phyloP scores from a whole-genome alignment of 2,797 vertebrate genomes.

The Hemitrygon akajei region DNA sequence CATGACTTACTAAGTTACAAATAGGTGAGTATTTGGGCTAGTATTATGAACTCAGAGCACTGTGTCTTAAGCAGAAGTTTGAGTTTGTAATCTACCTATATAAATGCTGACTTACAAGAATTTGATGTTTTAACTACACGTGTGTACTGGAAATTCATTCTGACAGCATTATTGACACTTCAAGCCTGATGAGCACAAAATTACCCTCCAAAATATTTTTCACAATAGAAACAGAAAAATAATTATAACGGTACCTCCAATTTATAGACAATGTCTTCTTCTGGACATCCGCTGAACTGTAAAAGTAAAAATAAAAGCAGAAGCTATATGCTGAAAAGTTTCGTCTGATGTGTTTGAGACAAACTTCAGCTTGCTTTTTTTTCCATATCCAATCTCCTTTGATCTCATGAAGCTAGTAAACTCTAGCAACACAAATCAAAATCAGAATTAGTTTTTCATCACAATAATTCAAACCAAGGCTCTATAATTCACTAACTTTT shows the following conservation, averaged over 20 bases:
- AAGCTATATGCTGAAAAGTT: neutral
- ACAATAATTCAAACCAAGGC: neutral
- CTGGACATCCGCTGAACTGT: neutral
- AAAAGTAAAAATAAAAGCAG: neutral
- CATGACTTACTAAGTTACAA: neutral
- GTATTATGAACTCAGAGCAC: neutral
- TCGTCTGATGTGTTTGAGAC: neutral
- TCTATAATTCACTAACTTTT: neutral
- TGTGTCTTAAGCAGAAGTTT: neutral
- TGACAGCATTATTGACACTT: neutral
- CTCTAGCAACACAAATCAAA: neutral
- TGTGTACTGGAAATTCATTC: neutral
- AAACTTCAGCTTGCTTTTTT: neutral
- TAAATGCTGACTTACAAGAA: no score
- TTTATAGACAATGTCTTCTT: neutral
- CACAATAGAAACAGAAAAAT: neutral
- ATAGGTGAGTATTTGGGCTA: neutral
- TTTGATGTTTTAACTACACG: neutral
- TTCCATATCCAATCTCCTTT: neutral
- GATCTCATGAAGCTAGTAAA: neutral
- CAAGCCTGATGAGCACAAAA: neutral
- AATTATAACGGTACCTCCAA: neutral
- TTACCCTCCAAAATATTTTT: neutral
- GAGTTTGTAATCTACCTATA: neutral
- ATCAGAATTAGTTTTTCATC: neutral